Evolutionary conservation across 2,888 invertebrate genomes (phyloP).

Genomic region (Chloromyia formosa): DNA sequence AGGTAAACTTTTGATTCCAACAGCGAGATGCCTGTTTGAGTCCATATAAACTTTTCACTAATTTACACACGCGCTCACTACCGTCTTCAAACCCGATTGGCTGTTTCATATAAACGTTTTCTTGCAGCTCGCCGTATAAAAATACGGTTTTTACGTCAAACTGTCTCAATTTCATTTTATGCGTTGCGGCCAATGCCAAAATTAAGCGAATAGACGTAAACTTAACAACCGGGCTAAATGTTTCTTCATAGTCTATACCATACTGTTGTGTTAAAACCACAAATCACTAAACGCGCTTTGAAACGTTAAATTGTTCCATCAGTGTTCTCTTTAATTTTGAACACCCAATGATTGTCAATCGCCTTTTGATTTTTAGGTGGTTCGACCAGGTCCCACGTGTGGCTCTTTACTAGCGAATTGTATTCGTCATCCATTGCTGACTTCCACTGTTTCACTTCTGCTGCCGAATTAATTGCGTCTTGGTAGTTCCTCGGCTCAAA

Average conservation of each 20-base stretch:
- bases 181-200: slow-evolving; percentile 42
- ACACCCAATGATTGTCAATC: slow-evolving; percentile 37
- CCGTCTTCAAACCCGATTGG: slow-evolving; percentile 37
- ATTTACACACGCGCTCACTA: slow-evolving; percentile 24
- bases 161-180: slow-evolving; percentile 18
- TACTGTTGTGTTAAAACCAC: slow-evolving; percentile 45
- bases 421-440: slow-evolving; percentile 43
- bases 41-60: slow-evolving; percentile 39
- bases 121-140: slow-evolving; percentile 38
- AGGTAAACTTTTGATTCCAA: slow-evolving; percentile 45
- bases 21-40: slow-evolving; percentile 42
- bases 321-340: slow-evolving; percentile 36
- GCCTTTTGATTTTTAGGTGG: slow-evolving; percentile 48
- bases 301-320: slow-evolving; percentile 10
- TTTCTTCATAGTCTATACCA: slow-evolving; percentile 46
- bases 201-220: slow-evolving; percentile 40
- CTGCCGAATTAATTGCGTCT: slow-evolving; percentile 39
- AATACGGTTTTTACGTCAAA: slow-evolving; percentile 44
- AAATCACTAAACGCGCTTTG: slow-evolving; percentile 32
- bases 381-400: slow-evolving; percentile 49
- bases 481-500: slow-evolving; percentile 46
- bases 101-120: slow-evolving; percentile 41
- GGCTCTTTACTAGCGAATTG: slow-evolving; percentile 47
- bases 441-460: slow-evolving; percentile 43
- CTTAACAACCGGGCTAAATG: slow-evolving; percentile 44